Base-by-base conservation (phyloP, 2,113 vertebrate genomes). In the Coracopsis vasa region DNA sequence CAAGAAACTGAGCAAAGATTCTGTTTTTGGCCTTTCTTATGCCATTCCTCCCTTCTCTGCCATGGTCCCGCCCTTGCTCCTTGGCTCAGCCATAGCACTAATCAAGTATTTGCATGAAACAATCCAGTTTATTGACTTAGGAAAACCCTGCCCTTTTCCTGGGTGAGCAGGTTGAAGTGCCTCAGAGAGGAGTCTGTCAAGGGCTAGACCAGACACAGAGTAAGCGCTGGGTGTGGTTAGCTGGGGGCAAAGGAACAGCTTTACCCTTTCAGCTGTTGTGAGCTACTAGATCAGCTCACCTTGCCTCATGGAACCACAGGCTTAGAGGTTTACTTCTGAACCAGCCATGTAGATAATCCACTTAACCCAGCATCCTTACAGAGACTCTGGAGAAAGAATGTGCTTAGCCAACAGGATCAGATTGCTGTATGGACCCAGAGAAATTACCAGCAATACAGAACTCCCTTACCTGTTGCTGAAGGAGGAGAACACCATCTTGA, bases 341-440 rank as follows among this genome's bases (percentile, higher is more conserved):
- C 20, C 53, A 80, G 41, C 56, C 65, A 29, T 0, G 2, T 13
- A 80, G 41, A 58, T 66, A 88, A 82, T 80, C 16, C 48, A 70
- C 56, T 56, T 41, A 72, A 64, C 18, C 9, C 2, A 2, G 42
- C 0, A 0, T 16, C 47, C 80, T 47, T 61, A 31, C 4, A 51
- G 37, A 44, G 18, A 41, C 64, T n/a, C 18, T 7, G n/a, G 31
- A 61, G n/a, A 69, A 81, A 62, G 47, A 73, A 70, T 0, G 0
- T 6, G 10, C 50, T 66, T 44, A 47, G 39, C 62, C 74, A 65
- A 14, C 12, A 65, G 37, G 7, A 50, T 42, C 0, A 0, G 18
- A 29, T 20, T 61, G 35, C 53, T 69, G 12, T 11, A 21, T 2
- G 15, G 9, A 35, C 33, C 19, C 35, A 31, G 45, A 50, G 35